These are phyloP conservation scores for Tapirus terrestris DNA, from an alignment of 2,113 vertebrate genomes.

Conservation along the genomic window DNA sequence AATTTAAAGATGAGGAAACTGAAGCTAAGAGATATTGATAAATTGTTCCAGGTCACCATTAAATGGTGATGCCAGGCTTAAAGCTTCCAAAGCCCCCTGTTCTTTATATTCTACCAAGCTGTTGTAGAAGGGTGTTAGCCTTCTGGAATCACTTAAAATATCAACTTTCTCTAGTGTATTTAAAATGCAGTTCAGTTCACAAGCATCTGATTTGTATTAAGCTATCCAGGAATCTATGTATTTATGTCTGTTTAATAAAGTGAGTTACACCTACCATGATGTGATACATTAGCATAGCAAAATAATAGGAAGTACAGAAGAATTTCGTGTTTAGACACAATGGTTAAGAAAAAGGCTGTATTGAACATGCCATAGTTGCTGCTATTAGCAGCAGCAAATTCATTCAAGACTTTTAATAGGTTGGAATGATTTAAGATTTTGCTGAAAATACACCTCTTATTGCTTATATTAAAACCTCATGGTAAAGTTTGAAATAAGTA, in stretches of 20 bases:
- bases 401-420: not conserved
- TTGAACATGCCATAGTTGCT: not conserved
- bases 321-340: not conserved
- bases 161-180: not conserved
- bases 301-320: conserved; percentile 40
- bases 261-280: not conserved
- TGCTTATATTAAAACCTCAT: conserved; percentile 16
- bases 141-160: conserved; percentile 44
- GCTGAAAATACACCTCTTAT: not conserved
- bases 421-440: conserved; percentile 25
- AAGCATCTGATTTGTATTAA: conserved; percentile 44
- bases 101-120: not conserved
- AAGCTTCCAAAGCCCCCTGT: not conserved
- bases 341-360: not conserved
- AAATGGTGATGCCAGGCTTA: not conserved
- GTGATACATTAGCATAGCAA: not conserved
- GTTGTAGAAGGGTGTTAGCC: not conserved
- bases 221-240: conserved; percentile 24
- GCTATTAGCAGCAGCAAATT: not conserved
- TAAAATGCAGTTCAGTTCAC: conserved; percentile 46
- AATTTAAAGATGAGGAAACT: conserved; percentile 40
- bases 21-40: not conserved
- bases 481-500: conserved; percentile 41
- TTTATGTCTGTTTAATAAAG: conserved; percentile 29
- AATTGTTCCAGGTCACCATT: not conserved